A percentile compares a stretch with the other conserved stretches of the same genome.
Evolutionary conservation across 2,888 invertebrate genomes (phyloP).

Genomic region (Gnatocerus cornutus): DNA sequence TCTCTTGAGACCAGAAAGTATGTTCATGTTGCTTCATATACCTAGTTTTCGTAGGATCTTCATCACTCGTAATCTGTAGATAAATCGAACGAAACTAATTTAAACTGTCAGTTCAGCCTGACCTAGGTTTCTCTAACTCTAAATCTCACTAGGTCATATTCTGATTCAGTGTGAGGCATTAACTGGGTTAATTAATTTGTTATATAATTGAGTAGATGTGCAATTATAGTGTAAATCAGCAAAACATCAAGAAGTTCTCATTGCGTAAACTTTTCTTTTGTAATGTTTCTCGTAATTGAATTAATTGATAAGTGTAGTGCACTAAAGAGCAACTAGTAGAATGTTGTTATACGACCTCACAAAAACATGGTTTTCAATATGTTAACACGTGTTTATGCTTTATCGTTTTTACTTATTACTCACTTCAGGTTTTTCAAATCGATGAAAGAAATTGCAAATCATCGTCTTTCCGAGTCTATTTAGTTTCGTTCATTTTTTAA

Average conservation of each 20-base stretch:
- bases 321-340: not conserved
- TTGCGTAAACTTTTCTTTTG: constrained; percentile 19
- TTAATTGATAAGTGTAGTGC: constrained; percentile 1
- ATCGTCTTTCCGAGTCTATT: no score
- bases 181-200: constrained; percentile 32
- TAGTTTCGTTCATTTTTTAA: no score
- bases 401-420: not conserved
- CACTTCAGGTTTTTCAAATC: no score
- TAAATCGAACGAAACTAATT: no score
- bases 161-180: constrained; percentile 11
- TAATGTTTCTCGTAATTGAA: constrained; percentile 6
- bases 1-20: not conserved
- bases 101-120: no score
- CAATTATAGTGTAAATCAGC: not conserved
- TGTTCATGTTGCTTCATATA: no score
- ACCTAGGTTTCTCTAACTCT: no score
- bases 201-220: constrained; percentile 17
- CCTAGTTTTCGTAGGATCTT: no score
- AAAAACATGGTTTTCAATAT: not conserved
- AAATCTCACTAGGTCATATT: constrained; percentile 18
- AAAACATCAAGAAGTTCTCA: constrained; percentile 18
- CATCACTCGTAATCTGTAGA: no score
- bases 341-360: no score
- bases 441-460: no score
- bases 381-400: constrained; percentile 7